Evolutionary conservation across 2,113 vertebrate genomes (phyloP).

Genomic region (pig (Sus scrofa)): T2T-Sscrofa CM000814.6:80766001-80766500

Average conservation of each 20-base stretch:
- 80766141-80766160: neutral
- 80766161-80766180: neutral
- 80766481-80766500: neutral
- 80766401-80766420: neutral
- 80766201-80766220: neutral
- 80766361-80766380: neutral
- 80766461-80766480: neutral
- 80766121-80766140: neutral
- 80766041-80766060: constrained; percentile 73
- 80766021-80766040: constrained; percentile 72
- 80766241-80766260: fast-evolving
- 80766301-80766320: neutral
- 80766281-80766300: fast-evolving
- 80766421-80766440: neutral
- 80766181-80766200: neutral
- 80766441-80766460: neutral
- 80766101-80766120: neutral
- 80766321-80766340: neutral
- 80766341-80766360: neutral
- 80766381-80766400: neutral
- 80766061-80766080: constrained; percentile 72
- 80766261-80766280: fast-evolving
- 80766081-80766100: constrained; percentile 52
- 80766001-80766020: constrained; percentile 78
- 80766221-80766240: neutral